Evolutionary conservation across 2,113 vertebrate species (phyloP), one percentile per base, ranked within the genome.

Genomic region (Scopus umbretta): DNA sequence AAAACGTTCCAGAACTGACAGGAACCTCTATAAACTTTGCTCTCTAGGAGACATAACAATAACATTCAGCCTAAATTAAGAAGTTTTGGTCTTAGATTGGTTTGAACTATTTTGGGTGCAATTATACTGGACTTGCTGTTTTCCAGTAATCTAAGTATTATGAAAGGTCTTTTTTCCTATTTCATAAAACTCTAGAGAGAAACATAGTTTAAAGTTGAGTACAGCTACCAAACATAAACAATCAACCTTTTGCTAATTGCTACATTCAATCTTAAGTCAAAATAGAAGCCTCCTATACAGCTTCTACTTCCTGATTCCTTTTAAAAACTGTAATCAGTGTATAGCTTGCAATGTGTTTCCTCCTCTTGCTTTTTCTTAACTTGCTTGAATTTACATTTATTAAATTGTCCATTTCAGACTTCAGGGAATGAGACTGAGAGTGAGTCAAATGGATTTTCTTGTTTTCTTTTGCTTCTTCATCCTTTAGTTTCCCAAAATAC

Each of bases 21-120:
- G 68, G 83, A 63, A 83, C 88, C 63, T 93, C 79, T 62, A 96
- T 59, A 95, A 88, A 95, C 65, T 50, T 76, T 53, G 92, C 88
- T 92, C 92, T 93, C 83, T 86, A 94, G 55, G 76, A 95, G 80
- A 94, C 67, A 58, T 83, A 95, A 74, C 76, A 96, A 68, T 86
- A 94, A 94, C 36, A 85, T 65, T 80, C 40, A 70, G 26, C 30
- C 50, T 50, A 76, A 92, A 71, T 80, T 50, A 92, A 65, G 52
- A 63, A 30, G 42, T 20, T 66, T 79, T 63, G 76, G 75, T 93
- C 79, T 59, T 80, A 93, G 80, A 58, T 83, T 88, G 82, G 47
- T 68, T 67, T 52, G 45, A 92, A 90, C 23, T 67, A 87, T 93
- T 93, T 89, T n/a, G 40, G 47, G 50, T 79, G 68, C 72, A 96